phyloP scores from a whole-genome alignment of 2,113 vertebrate genomes.

The Hippocampus mohnikei region DNA sequence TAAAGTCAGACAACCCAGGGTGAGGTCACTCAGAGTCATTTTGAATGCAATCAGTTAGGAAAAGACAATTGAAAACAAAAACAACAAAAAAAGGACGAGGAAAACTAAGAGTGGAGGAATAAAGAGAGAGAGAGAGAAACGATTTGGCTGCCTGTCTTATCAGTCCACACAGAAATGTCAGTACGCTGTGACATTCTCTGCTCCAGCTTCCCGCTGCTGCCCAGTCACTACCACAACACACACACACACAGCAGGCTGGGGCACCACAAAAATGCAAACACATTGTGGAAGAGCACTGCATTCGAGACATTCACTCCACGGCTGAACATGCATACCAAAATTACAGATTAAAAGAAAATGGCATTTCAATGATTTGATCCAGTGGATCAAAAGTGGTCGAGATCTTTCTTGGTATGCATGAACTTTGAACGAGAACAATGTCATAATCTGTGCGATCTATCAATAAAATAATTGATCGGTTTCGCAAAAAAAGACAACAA shows the following conservation, averaged over 20 bases:
- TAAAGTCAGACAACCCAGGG: neutral
- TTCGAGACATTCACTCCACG: neutral
- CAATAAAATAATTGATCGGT: no score
- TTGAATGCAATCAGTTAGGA: neutral
- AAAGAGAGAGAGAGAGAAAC: constrained; percentile 26
- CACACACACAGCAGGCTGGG: constrained; percentile 13
- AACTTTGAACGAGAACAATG: no score
- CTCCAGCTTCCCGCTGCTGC: constrained; percentile 53
- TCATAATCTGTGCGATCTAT: no score
- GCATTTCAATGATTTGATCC: no score
- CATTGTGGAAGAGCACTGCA: neutral
- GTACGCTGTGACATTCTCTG: constrained; percentile 55
- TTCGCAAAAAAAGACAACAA: no score
- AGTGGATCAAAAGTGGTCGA: no score
- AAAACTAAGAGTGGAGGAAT: constrained; percentile 32
- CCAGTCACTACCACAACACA: constrained; percentile 26
- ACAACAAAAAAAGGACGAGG: constrained; percentile 14
- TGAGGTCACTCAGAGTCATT: neutral
- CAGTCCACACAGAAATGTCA: constrained; percentile 69
- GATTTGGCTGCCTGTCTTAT: constrained; percentile 60
- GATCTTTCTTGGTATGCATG: no score
- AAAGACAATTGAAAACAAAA: constrained; percentile 35
- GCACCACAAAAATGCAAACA: constrained; percentile 10
- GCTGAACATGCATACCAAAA: no score
- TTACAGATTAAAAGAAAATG: no score